Conservation (phyloP, 1,140 invertebrate genomes). For the Bacillus rossius region DNA sequence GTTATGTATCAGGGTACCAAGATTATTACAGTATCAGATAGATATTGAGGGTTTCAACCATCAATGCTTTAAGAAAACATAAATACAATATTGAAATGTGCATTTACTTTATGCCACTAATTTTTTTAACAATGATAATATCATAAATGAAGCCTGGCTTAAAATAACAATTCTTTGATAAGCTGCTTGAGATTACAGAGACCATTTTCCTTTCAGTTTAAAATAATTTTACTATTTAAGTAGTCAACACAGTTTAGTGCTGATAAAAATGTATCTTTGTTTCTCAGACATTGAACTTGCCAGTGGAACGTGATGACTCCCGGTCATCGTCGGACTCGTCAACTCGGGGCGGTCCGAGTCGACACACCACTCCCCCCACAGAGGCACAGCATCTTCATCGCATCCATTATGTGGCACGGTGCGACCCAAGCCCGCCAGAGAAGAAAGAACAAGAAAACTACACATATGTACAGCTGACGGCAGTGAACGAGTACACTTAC, state of each 20-base stretch:
- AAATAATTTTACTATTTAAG: too few relatives aligned
- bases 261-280: background rate
- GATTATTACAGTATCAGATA: too few relatives aligned
- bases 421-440: conserved; percentile 11
- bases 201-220: too few relatives aligned
- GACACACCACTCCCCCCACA: conserved; percentile 25
- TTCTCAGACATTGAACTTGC: conserved; percentile 70
- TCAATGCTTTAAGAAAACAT: too few relatives aligned
- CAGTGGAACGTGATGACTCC: conserved; percentile 62
- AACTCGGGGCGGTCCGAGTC: conserved; percentile 38
- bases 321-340: conserved; percentile 58
- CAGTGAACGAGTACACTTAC: conserved; percentile 79
- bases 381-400: conserved; percentile 44
- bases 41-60: too few relatives aligned
- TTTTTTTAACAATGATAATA: background rate
- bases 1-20: too few relatives aligned
- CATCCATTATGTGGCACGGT: conserved; percentile 44
- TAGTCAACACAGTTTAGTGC: too few relatives aligned
- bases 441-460: conserved; percentile 50
- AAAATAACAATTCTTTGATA: too few relatives aligned
- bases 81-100: background rate
- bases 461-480: conserved; percentile 81
- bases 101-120: background rate
- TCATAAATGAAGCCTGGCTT: too few relatives aligned
- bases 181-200: too few relatives aligned